phyloP scores from a whole-genome alignment of 1,140 invertebrate genomes.

The Ooceraea biroi region DNA sequence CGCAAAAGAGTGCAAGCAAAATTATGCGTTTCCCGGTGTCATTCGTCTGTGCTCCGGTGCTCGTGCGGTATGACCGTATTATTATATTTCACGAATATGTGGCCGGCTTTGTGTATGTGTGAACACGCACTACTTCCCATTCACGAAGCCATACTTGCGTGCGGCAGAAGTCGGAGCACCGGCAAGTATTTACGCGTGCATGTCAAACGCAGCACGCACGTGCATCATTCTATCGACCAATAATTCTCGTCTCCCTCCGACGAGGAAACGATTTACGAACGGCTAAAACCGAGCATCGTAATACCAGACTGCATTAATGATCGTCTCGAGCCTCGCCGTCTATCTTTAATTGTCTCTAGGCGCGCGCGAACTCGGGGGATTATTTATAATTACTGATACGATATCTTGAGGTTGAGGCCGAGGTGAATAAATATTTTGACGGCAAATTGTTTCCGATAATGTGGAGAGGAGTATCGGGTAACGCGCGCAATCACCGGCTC shows the following conservation, averaged over 20 bases:
- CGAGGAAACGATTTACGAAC: background rate
- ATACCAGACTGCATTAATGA: background rate
- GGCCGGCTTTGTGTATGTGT: too few species aligned
- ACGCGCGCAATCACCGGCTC: background rate
- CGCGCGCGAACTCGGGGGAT: background rate
- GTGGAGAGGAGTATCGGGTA: background rate
- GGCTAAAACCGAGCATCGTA: background rate
- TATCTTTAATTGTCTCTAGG: background rate
- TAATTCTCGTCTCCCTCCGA: background rate
- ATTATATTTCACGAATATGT: slow-evolving; percentile 24
- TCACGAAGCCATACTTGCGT: slow-evolving; percentile 16
- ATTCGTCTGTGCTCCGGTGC: background rate
- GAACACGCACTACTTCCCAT: background rate
- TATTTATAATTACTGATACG: slow-evolving; percentile 18
- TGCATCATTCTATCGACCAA: background rate
- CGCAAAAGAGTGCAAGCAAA: background rate
- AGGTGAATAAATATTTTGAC: slow-evolving; percentile 24
- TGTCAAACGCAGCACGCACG: background rate
- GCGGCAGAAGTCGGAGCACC: background rate
- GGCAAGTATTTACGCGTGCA: background rate
- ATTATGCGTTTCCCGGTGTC: background rate
- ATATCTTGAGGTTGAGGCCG: background rate
- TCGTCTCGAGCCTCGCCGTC: background rate
- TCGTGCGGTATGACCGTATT: background rate
- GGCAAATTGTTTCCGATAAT: slow-evolving; percentile 33